Evolutionary conservation across 2,113 vertebrate genomes (phyloP).

Genomic region (Indicator indicator): DNA sequence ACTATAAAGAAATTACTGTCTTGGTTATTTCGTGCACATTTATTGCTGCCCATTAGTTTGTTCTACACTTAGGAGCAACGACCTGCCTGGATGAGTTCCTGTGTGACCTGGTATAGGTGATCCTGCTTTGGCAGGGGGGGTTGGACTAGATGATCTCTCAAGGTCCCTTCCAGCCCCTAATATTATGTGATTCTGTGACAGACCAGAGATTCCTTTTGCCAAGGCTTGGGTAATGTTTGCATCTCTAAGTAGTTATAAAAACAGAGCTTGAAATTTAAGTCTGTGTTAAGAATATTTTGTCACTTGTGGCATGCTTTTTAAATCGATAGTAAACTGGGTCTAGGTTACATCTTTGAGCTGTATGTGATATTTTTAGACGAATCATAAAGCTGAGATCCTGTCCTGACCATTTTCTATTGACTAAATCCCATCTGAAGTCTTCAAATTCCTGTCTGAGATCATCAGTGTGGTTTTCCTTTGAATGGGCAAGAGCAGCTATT

Average conservation of each 20-base stretch:
- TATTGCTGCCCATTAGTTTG: background rate
- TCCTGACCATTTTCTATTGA: background rate
- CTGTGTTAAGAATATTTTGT: background rate
- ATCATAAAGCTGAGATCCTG: background rate
- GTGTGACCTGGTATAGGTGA: too few species aligned
- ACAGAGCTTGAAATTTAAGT: background rate
- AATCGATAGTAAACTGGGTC: background rate
- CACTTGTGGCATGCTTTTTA: background rate
- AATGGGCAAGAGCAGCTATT: background rate
- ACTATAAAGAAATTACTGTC: background rate
- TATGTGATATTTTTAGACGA: background rate
- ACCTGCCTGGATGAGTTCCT: too few species aligned
- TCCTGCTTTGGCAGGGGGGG: too few species aligned
- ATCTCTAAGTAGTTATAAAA: background rate
- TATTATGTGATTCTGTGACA: background rate
- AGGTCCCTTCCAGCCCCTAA: too few species aligned
- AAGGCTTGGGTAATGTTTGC: background rate
- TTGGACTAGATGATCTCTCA: too few species aligned
- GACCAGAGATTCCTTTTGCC: background rate
- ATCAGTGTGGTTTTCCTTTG: background rate
- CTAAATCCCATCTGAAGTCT: background rate
- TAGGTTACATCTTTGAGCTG: background rate
- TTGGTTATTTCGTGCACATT: background rate
- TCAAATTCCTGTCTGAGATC: conserved; percentile 1
- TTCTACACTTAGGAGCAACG: background rate